Evolutionary conservation across 1,140 invertebrate species (phyloP).

Genomic region (Calephelis nemesis): DNA sequence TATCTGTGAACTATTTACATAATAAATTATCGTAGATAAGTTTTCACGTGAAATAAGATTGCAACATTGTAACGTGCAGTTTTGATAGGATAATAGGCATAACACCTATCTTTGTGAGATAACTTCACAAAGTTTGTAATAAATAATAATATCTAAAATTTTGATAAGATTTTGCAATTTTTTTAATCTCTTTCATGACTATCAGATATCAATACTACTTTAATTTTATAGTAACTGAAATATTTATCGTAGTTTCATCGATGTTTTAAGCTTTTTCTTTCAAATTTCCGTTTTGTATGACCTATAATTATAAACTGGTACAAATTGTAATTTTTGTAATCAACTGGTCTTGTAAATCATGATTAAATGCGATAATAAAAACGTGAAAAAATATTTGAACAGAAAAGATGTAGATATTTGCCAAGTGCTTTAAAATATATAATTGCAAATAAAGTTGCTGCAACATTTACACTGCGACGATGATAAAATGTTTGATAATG

Average conservation of each 20-base stretch:
- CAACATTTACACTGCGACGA: background rate
- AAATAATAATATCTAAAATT: no score
- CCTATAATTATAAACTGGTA: background rate
- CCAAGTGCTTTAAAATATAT: background rate
- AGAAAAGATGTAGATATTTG: constrained; percentile 1
- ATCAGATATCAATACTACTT: no score
- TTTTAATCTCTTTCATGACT: no score
- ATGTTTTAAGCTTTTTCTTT: background rate
- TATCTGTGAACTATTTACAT: constrained; percentile 13
- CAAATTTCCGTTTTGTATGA: background rate
- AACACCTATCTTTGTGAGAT: no score
- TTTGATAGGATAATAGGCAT: background rate
- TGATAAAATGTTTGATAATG: constrained; percentile 11
- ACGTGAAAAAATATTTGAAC: constrained; percentile 7
- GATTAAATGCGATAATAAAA: constrained; percentile 3
- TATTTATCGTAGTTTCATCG: no score
- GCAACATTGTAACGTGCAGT: background rate
- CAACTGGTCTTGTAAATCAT: background rate
- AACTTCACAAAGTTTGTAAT: no score
- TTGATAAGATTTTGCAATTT: no score
- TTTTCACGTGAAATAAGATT: constrained; percentile 6
- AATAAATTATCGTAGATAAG: constrained; percentile 4
- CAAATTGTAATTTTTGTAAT: background rate
- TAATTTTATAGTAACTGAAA: no score
- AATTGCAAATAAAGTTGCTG: constrained; percentile 4